A percentile compares a stretch with the other conserved stretches of the same genome.
Conservation (phyloP, 2,113 vertebrate genomes). For the Aptenodytes patagonicus region DNA sequence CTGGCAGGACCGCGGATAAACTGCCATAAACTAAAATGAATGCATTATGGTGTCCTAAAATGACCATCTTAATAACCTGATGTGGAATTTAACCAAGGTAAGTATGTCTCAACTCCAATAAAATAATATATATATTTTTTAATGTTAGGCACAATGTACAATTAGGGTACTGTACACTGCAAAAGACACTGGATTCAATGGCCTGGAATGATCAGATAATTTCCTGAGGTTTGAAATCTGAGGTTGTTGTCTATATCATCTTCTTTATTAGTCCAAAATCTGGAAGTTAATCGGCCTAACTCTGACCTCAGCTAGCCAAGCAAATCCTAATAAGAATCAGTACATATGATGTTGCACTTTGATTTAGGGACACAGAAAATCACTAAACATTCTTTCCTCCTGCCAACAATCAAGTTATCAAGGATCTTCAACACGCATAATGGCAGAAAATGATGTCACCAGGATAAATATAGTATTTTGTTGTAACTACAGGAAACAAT, state of each 20-base stretch:
- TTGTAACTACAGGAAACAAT: neutral
- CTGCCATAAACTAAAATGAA: neutral
- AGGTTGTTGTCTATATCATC: neutral
- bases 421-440: neutral
- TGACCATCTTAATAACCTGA: neutral
- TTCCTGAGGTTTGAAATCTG: neutral
- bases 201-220: neutral
- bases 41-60: neutral
- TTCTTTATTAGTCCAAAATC: neutral
- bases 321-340: neutral
- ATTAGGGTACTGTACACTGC: neutral
- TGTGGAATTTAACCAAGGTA: neutral
- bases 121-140: neutral
- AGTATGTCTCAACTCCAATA: neutral
- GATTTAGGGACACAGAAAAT: neutral
- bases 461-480: neutral
- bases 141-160: neutral
- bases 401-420: neutral
- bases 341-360: neutral
- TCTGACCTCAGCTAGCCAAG: neutral
- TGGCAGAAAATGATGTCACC: neutral
- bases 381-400: neutral
- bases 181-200: neutral
- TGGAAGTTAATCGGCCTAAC: neutral
- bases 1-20: neutral